Percentiles rank a stretch among this genome's conserved stretches.
These are phyloP conservation scores for Meiosimyza decipiens DNA, from an alignment of 2,888 invertebrate species.

Conservation along the genomic window DNA sequence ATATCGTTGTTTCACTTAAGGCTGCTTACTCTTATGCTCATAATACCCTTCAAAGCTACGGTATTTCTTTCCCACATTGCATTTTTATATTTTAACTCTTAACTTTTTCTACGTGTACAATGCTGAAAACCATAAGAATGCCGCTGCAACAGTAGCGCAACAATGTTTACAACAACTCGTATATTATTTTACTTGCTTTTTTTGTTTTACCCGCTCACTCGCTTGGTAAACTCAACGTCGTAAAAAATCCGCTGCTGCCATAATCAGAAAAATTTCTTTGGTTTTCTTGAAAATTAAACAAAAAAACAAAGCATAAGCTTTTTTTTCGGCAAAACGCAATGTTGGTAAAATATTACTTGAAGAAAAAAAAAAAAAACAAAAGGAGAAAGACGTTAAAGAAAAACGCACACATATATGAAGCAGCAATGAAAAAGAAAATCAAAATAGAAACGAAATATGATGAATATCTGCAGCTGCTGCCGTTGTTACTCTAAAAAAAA, in stretches of 20 bases:
- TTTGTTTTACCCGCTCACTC: too few species aligned
- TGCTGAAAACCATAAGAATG: background rate
- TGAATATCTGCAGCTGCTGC: background rate
- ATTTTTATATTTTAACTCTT: too few species aligned
- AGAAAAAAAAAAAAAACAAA: background rate
- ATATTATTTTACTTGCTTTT: too few species aligned
- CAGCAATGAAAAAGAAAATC: background rate
- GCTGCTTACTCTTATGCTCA: too few species aligned
- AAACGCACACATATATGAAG: background rate
- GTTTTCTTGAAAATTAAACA: constrained; percentile 3
- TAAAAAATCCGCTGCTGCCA: background rate
- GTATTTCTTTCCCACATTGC: too few species aligned
- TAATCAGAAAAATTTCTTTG: constrained; percentile 13
- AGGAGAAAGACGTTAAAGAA: background rate
- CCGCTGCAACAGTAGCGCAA: constrained; percentile 4
- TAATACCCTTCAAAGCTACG: too few species aligned
- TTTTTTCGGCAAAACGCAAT: background rate
- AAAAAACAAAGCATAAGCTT: background rate
- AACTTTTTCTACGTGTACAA: too few species aligned
- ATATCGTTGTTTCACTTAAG: too few species aligned
- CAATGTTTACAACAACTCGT: constrained; percentile 3
- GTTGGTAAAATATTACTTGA: background rate
- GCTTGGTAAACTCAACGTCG: background rate
- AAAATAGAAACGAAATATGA: too few species aligned
- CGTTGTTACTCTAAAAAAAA: background rate